Base-by-base conservation (phyloP, 2,888 invertebrate species). In the Punctoribates punctum region DNA sequence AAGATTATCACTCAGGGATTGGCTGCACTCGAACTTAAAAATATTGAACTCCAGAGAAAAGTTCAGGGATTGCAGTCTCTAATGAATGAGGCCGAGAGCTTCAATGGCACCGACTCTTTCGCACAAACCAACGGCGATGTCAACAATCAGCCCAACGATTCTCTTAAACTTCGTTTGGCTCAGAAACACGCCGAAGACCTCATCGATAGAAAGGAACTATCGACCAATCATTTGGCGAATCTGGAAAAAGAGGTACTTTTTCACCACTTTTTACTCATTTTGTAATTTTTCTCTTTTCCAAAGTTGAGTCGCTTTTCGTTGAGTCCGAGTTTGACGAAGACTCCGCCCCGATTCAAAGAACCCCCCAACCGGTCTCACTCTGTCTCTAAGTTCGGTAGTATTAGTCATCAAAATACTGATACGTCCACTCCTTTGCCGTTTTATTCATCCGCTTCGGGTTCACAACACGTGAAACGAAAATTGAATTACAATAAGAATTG, bases 41-140 rank as follows among this genome's bases (percentile, higher is more conserved):
- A 76, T 48, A 15, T 67, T 5, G 67, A 76, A 23, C 29, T 77
- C 20, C 76, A 73, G 57, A 34, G 67, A 46, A 77, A 77, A 74
- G 76, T 77, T 13, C 73, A 73, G 46, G 73, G 70, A 54, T 38
- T 77, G 46, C 70, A 77, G 46, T 23, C 57, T 25, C 46, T 76
- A 8, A 76, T 77, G 57, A 38, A 73, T 48, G 75, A 77, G 11
- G 73, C 75, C 38, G 75, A 65, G 2, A 20, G 65, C 3, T 25
- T 65, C 15, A 65, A 38, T n/a, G 29, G 34, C 1, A n/a, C 29
- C n/a, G 65, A 38, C 17, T 15, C 15, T n/a, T 0, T 1, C 8
- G 11, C 25, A 1, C 60, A 60, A 4, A 13, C 17, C n/a, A 65
- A 65, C 11, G 65, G 65, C 34, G 17, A 65, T 34, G n/a, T 5